Percentiles rank a stretch among this genome's conserved stretches.
phyloP scores from a whole-genome alignment of 2,797 vertebrate genomes.

The Apogon hyalosoma region DNA sequence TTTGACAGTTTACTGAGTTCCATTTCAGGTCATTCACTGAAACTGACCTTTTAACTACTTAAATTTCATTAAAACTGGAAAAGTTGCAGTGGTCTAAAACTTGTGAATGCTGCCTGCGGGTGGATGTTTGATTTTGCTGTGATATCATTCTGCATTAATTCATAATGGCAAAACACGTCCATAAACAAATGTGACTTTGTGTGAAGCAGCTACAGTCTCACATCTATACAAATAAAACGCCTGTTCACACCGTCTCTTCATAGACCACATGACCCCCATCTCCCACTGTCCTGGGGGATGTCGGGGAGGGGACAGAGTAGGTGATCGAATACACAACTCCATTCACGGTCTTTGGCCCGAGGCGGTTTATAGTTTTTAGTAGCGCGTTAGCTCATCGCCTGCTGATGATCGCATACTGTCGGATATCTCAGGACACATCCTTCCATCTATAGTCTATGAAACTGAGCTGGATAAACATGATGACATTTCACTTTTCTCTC shows the following conservation, averaged over 20 bases:
- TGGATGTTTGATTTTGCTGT: no score
- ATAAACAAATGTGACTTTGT: no score
- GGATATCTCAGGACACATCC: conserved; percentile 40
- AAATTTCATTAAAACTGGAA: no score
- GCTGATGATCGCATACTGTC: conserved; percentile 27
- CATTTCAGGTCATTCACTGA: no score
- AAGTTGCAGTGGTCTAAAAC: no score
- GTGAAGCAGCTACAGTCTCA: conserved; percentile 36
- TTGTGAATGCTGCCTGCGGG: no score
- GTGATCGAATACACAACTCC: conserved; percentile 50
- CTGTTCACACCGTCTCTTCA: conserved; percentile 55
- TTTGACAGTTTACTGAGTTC: no score
- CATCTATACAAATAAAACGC: conserved; percentile 64
- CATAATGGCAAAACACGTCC: no score
- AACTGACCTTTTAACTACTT: no score
- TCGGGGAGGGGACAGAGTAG: conserved; percentile 19
- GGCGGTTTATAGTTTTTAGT: conserved; percentile 50
- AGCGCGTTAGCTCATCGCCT: conserved; percentile 30
- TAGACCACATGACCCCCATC: conserved; percentile 54
- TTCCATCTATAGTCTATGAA: conserved; percentile 45
- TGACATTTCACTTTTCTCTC: conserved; percentile 53
- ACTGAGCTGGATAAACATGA: conserved; percentile 48
- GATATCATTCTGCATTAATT: no score
- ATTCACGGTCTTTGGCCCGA: conserved; percentile 46
- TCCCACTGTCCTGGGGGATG: conserved; percentile 46